phyloP scores from a whole-genome alignment of 2,113 vertebrate species.

The Cygnus atratus region DNA sequence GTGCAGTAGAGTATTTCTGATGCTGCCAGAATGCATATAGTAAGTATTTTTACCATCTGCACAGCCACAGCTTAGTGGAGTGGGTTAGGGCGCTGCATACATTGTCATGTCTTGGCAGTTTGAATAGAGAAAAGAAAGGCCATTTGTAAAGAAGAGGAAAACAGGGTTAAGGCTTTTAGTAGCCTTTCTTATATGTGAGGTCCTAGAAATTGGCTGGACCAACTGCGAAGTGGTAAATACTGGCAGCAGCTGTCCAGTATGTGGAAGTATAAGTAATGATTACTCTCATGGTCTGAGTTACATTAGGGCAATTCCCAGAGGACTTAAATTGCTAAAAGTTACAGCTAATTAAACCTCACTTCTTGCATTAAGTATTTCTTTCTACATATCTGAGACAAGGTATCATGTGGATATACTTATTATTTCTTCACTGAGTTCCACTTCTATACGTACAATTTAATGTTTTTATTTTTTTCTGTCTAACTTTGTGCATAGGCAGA shows the following conservation, averaged over 20 bases:
- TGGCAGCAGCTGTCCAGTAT: slow-evolving; percentile 15
- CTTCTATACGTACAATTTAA: neutral
- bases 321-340: slow-evolving; percentile 21
- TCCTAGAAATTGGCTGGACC: neutral
- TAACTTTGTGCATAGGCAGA: neutral
- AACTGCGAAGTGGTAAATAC: neutral
- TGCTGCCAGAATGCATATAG: neutral
- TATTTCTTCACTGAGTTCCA: neutral
- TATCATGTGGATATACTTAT: neutral
- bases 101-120: neutral
- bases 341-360: slow-evolving; percentile 10
- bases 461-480: neutral
- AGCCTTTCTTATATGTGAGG: neutral
- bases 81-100: fast-evolving
- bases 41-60: neutral
- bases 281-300: neutral
- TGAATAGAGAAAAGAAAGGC: slow-evolving; percentile 17
- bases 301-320: neutral
- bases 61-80: neutral
- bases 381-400: neutral
- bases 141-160: neutral
- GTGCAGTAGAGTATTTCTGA: neutral
- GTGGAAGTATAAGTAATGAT: neutral
- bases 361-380: neutral
- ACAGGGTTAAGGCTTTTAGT: neutral